phyloP scores from a whole-genome alignment of 2,113 vertebrate species.

The Rhipidura dahli region DNA sequence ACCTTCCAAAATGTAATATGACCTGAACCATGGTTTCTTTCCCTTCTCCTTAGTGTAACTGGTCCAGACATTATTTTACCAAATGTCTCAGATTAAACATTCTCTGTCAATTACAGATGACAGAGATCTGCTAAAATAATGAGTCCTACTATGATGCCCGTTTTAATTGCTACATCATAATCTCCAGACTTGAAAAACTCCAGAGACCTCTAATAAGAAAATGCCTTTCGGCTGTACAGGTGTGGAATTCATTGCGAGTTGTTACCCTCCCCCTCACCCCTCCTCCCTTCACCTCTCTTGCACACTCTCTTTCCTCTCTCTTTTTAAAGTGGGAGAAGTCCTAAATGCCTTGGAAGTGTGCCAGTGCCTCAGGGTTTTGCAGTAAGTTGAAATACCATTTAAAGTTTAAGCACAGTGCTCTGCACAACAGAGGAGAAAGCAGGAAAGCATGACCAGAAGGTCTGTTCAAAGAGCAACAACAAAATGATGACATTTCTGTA shows the following conservation, averaged over 20 bases:
- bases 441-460: not conserved
- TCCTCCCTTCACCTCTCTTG: too few species aligned
- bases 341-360: conserved; percentile 9
- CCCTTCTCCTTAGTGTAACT: conserved; percentile 26
- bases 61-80: conserved; percentile 29
- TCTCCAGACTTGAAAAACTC: conserved; percentile 44
- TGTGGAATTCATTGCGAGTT: conserved; percentile 44
- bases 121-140: conserved; percentile 51
- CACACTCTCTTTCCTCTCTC: not conserved
- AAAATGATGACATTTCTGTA: not conserved
- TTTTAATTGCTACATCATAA: conserved; percentile 66
- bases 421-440: not conserved
- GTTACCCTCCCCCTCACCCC: not conserved
- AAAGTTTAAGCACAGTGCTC: not conserved
- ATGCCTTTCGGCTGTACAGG: conserved; percentile 17
- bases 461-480: not conserved
- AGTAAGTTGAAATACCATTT: not conserved
- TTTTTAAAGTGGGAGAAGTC: not conserved
- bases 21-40: conserved; percentile 8
- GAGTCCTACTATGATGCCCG: conserved; percentile 2
- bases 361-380: not conserved
- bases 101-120: conserved; percentile 48
- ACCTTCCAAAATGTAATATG: conserved; percentile 39
- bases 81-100: conserved; percentile 59
- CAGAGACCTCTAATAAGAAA: conserved; percentile 18